These are phyloP conservation scores for Serrognathus titanus DNA, from an alignment of 2,888 invertebrate genomes.

Conservation along the genomic window DNA sequence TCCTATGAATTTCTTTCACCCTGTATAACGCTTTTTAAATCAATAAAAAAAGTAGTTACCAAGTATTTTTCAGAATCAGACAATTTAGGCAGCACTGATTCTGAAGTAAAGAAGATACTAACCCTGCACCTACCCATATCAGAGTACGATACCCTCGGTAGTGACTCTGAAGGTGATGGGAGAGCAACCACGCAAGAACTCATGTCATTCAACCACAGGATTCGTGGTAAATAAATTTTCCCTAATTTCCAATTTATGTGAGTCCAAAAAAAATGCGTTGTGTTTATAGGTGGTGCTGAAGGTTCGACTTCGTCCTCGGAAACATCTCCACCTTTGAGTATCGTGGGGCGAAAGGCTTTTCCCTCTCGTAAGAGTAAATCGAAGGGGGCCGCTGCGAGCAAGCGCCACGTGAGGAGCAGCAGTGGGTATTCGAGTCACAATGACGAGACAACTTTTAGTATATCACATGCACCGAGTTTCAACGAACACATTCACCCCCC, in stretches of 20 bases:
- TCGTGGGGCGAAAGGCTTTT: constrained; percentile 62
- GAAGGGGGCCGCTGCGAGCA: constrained; percentile 56
- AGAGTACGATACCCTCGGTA: constrained; percentile 84
- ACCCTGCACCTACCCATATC: constrained; percentile 90
- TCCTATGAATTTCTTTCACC: too few relatives aligned
- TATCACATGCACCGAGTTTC: constrained; percentile 76
- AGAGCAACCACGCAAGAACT: constrained; percentile 60
- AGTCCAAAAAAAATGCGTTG: background rate
- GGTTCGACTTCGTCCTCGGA: constrained; percentile 78
- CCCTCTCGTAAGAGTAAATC: constrained; percentile 63
- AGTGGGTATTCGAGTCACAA: constrained; percentile 81
- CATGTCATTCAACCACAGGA: constrained; percentile 53
- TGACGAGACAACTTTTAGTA: constrained; percentile 82
- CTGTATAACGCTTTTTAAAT: background rate
- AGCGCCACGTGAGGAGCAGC: constrained; percentile 73
- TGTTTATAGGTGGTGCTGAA: constrained; percentile 61
- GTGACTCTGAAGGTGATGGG: constrained; percentile 76
- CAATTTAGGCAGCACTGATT: constrained; percentile 93
- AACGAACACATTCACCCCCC: constrained; percentile 83
- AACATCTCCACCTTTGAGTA: constrained; percentile 62
- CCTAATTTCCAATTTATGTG: background rate
- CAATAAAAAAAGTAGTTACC: background rate
- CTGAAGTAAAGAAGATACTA: constrained; percentile 90
- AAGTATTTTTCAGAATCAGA: constrained; percentile 70
- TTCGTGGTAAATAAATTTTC: constrained; percentile 45